Percentiles rank a stretch among this genome's conserved stretches.
phyloP scores from a whole-genome alignment of 2,797 vertebrate genomes.

The Amazonetta brasiliensis region DNA sequence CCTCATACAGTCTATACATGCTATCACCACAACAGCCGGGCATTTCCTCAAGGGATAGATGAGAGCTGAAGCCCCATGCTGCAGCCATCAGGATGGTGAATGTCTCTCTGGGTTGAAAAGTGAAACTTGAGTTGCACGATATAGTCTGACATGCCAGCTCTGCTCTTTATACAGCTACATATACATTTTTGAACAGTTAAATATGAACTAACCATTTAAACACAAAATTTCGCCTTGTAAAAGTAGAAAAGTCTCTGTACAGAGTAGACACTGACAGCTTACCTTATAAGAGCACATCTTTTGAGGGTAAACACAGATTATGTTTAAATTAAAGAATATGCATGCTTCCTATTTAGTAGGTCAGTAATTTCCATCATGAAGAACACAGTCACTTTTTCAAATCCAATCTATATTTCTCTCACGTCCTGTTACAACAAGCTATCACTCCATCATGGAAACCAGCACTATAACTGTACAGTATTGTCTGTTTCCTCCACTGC shows the following conservation, averaged over 20 bases:
- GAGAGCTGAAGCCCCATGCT: not conserved
- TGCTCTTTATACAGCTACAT: not conserved
- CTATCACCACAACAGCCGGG: not conserved
- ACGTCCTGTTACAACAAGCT: not conserved
- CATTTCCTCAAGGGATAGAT: not conserved
- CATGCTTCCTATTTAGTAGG: not conserved
- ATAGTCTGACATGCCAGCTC: not conserved
- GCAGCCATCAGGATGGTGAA: not conserved
- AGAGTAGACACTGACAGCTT: not conserved
- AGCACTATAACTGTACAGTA: not conserved
- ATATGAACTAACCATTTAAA: not conserved
- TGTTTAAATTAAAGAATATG: not conserved
- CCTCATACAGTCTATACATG: not conserved
- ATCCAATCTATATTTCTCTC: not conserved
- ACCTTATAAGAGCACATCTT: not conserved
- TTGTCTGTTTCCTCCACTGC: not conserved
- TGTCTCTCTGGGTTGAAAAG: not conserved
- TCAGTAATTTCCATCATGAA: not conserved
- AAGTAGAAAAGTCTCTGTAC: not conserved
- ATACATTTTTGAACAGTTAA: not conserved
- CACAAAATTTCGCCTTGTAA: not conserved
- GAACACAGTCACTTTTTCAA: not conserved
- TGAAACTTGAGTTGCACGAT: not conserved
- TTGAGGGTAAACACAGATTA: not conserved
- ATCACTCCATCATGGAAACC: not conserved